Evolutionary conservation across 2,113 vertebrate species (phyloP).

Genomic region (Brachionichthys hirsutus): DNA sequence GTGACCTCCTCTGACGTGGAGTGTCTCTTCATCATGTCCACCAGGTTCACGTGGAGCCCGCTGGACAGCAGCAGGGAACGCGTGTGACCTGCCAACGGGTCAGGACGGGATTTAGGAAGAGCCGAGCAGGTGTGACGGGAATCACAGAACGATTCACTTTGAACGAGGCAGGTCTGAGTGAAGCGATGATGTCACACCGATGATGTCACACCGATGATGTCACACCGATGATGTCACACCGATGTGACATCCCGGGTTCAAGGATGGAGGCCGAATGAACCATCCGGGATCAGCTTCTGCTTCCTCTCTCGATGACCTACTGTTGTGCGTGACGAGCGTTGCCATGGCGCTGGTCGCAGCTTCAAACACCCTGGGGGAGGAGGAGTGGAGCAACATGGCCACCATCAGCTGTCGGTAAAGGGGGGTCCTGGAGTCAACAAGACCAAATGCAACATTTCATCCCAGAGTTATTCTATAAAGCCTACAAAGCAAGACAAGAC

Average conservation of each 20-base stretch:
- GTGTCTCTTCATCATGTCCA: constrained; percentile 91
- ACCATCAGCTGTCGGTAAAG: constrained; percentile 88
- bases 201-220: too few relatives aligned
- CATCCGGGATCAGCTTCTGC: too few relatives aligned
- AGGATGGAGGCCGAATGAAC: too few relatives aligned
- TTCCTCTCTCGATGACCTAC: constrained; percentile 82
- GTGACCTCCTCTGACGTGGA: constrained; percentile 78
- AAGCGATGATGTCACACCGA: too few relatives aligned
- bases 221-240: too few relatives aligned
- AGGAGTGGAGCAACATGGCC: constrained; percentile 88
- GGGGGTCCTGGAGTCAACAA: constrained; percentile 80
- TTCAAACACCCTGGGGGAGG: constrained; percentile 85
- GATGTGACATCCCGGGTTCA: too few relatives aligned
- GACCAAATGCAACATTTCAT: background rate
- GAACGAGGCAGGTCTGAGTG: too few relatives aligned
- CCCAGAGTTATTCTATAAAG: too few relatives aligned
- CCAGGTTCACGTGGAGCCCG: constrained; percentile 90
- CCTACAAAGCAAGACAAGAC: too few relatives aligned
- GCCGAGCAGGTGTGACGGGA: too few relatives aligned
- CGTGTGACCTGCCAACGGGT: constrained; percentile 77
- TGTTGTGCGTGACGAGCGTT: constrained; percentile 83
- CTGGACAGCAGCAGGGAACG: constrained; percentile 83
- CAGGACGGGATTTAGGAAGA: background rate
- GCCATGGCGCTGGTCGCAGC: constrained; percentile 85
- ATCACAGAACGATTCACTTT: too few relatives aligned